Evolutionary conservation across 2,888 invertebrate species (phyloP).

Genomic region (Caenorhabditis uteleia): DNA sequence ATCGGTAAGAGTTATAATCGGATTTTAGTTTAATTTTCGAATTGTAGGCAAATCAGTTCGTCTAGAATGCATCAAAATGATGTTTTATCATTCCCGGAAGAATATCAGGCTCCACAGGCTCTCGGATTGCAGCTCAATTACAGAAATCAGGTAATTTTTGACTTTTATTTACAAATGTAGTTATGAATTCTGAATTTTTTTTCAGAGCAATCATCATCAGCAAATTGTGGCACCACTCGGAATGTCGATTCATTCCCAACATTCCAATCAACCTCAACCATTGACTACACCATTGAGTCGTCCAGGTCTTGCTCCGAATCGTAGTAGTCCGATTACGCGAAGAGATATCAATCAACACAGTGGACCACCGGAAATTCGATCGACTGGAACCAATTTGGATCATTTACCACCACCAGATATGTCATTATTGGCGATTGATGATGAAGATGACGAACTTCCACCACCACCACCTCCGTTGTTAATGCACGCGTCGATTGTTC

Average conservation of each 20-base stretch:
- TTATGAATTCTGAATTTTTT: too few species aligned
- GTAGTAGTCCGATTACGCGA: conserved; percentile 12
- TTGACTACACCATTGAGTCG: conserved; percentile 8
- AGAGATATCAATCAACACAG: conserved; percentile 11
- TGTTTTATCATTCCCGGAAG: conserved; percentile 57
- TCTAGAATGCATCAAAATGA: conserved; percentile 31
- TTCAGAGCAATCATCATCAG: neutral
- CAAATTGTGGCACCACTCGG: conserved; percentile 33
- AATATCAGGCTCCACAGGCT: conserved; percentile 58
- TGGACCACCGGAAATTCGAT: conserved; percentile 8
- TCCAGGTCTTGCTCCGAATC: neutral
- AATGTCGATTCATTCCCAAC: conserved; percentile 41
- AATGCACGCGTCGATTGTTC: conserved; percentile 55
- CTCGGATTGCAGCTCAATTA: conserved; percentile 47
- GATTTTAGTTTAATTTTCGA: neutral
- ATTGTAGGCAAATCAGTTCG: conserved; percentile 28
- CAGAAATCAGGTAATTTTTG: conserved; percentile 10
- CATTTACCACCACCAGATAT: conserved; percentile 49
- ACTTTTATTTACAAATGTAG: too few species aligned
- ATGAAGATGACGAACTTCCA: conserved; percentile 63
- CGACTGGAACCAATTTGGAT: conserved; percentile 8
- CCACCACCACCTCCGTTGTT: conserved; percentile 64
- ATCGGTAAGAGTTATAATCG: neutral
- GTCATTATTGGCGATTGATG: conserved; percentile 51
- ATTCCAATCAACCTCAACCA: neutral